These are phyloP conservation scores for Folsomia manolachei DNA, from an alignment of 2,888 invertebrate species.

Conservation along the genomic window DNA sequence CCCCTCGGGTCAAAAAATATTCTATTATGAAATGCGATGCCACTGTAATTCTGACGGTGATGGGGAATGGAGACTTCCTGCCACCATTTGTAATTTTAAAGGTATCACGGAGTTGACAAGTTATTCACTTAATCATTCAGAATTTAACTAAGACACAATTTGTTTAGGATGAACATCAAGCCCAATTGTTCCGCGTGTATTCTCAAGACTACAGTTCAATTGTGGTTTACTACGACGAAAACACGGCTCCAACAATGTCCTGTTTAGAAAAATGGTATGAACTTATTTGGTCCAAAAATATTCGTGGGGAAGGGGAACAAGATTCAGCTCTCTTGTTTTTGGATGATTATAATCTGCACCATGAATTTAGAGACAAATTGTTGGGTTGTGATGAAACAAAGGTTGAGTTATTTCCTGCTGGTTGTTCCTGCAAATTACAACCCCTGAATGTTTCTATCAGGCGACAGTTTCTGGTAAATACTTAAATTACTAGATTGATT, in stretches of 20 bases:
- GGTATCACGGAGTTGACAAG: no score
- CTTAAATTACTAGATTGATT: neutral
- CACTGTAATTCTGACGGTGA: slow-evolving; percentile 50
- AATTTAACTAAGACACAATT: neutral
- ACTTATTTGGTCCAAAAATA: slow-evolving; percentile 34
- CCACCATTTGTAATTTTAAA: slow-evolving; percentile 52
- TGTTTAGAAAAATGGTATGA: slow-evolving; percentile 44
- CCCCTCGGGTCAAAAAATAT: slow-evolving; percentile 35
- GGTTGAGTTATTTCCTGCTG: slow-evolving; percentile 44
- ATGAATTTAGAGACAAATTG: slow-evolving; percentile 20
- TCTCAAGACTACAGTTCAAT: slow-evolving; percentile 34
- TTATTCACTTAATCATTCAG: neutral
- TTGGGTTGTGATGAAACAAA: slow-evolving; percentile 12
- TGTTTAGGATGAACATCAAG: slow-evolving; percentile 33
- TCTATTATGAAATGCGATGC: slow-evolving; percentile 52
- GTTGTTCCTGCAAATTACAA: slow-evolving; percentile 49
- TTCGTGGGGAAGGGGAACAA: neutral
- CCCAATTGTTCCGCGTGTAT: slow-evolving; percentile 35
- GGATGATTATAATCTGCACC: slow-evolving; percentile 49
- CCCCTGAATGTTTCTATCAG: slow-evolving; percentile 46
- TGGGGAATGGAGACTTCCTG: slow-evolving; percentile 50
- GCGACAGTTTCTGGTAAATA: slow-evolving; percentile 39
- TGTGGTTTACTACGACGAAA: slow-evolving; percentile 38
- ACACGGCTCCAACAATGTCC: slow-evolving; percentile 34
- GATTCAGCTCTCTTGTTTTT: slow-evolving; percentile 41